phyloP scores from a whole-genome alignment of 2,888 invertebrate species.

The Tachystola acroxantha region DNA sequence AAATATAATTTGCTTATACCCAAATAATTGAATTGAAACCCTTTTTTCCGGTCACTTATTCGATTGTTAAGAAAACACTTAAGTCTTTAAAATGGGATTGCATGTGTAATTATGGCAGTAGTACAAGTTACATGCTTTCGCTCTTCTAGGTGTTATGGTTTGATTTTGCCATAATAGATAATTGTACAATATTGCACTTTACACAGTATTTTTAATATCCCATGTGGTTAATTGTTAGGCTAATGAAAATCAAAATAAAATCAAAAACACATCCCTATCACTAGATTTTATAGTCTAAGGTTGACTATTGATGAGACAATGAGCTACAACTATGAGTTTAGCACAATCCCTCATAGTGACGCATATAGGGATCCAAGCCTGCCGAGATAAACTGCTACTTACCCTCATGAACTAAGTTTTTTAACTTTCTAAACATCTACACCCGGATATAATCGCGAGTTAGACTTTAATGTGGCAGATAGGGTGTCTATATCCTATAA shows the following conservation, averaged over 20 bases:
- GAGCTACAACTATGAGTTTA: conserved; percentile 75
- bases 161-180: no score
- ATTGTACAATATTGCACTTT: background rate
- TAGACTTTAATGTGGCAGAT: no score
- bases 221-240: conserved; percentile 29
- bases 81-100: conserved; percentile 30
- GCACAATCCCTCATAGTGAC: conserved; percentile 77
- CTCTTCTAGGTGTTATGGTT: no score
- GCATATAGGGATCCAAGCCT: conserved; percentile 47
- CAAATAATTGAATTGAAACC: no score
- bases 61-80: conserved; percentile 48
- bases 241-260: conserved; percentile 37
- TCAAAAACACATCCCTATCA: conserved; percentile 30
- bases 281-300: conserved; percentile 36
- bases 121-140: background rate
- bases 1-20: no score
- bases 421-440: no score
- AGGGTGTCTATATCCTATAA: no score
- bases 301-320: conserved; percentile 54
- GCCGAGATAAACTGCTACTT: conserved; percentile 2
- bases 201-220: conserved; percentile 18
- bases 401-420: no score
- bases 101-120: background rate
- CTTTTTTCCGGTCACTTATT: conserved; percentile 20
- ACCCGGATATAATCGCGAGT: no score